Conservation (phyloP, 2,888 invertebrate genomes). For the Alloplasta piceator region DNA sequence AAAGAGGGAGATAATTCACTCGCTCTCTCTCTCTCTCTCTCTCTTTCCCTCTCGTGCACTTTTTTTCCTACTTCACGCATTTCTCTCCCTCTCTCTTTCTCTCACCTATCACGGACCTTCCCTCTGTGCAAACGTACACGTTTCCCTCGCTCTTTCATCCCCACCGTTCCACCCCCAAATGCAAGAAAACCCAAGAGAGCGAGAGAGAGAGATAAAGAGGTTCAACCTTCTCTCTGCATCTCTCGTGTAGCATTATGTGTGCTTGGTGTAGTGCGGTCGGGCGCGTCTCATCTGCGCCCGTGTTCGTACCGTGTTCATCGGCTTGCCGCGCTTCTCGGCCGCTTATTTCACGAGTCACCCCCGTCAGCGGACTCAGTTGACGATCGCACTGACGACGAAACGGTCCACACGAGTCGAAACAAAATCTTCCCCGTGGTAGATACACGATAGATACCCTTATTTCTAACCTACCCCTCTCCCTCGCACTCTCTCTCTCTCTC, state of each 20-base stretch:
- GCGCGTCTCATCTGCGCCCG: constrained; percentile 45
- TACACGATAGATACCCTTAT: too few species aligned
- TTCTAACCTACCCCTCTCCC: too few species aligned
- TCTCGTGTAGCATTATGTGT: constrained; percentile 37
- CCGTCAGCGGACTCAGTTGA: constrained; percentile 79
- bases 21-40: constrained; percentile 7
- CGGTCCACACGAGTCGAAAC: constrained; percentile 72
- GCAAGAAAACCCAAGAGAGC: background rate
- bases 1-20: too few species aligned
- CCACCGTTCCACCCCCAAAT: constrained; percentile 52
- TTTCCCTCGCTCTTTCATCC: constrained; percentile 24
- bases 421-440: too few species aligned
- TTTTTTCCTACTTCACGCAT: background rate
- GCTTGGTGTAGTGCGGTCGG: constrained; percentile 49
- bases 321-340: constrained; percentile 26
- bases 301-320: constrained; percentile 6
- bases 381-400: constrained; percentile 82
- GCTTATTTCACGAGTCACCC: constrained; percentile 69
- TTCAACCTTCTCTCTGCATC: constrained; percentile 43
- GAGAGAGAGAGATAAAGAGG: constrained; percentile 31
- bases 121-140: background rate
- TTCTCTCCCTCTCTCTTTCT: constrained; percentile 4
- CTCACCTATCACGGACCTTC: background rate
- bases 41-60: background rate
- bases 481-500: too few species aligned